These are phyloP conservation scores for Ptychodera flava DNA, from an alignment of 35 echinoderm and acorn worm genomes.

Conservation along the genomic window DNA sequence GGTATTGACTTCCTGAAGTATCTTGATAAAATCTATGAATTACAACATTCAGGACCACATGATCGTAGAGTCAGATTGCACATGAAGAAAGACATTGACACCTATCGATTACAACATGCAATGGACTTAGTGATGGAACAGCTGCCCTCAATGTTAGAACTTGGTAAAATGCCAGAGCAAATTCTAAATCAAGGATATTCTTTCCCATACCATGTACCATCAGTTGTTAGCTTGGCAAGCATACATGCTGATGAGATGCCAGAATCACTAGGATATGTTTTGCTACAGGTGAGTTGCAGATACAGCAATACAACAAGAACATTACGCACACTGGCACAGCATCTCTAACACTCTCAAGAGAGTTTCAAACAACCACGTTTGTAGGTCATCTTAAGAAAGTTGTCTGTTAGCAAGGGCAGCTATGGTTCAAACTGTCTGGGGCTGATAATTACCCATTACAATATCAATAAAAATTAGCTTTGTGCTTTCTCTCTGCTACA, in stretches of 20 bases:
- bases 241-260: slow-evolving; percentile 79
- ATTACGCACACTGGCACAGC: no score
- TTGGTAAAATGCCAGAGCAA: slow-evolving; percentile 75
- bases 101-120: slow-evolving; percentile 64
- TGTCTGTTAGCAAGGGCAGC: no score
- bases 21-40: slow-evolving; percentile 81
- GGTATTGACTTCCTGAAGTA: slow-evolving; percentile 63
- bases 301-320: no score
- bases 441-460: no score
- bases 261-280: slow-evolving; percentile 82
- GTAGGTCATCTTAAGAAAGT: no score
- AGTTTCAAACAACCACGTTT: no score
- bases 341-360: no score
- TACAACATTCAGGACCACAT: slow-evolving; percentile 59
- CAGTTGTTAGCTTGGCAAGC: slow-evolving; percentile 81
- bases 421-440: no score
- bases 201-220: slow-evolving; percentile 94
- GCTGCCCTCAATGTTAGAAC: slow-evolving; percentile 59
- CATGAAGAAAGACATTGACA: slow-evolving; percentile 33
- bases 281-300: slow-evolving; percentile 89
- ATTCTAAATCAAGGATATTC: slow-evolving; percentile 89
- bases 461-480: no score
- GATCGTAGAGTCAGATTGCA: background rate
- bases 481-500: no score
- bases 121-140: slow-evolving; percentile 59